Conservation (phyloP, 2,113 vertebrate species). For the Beaufortia kweichowensis region DNA sequence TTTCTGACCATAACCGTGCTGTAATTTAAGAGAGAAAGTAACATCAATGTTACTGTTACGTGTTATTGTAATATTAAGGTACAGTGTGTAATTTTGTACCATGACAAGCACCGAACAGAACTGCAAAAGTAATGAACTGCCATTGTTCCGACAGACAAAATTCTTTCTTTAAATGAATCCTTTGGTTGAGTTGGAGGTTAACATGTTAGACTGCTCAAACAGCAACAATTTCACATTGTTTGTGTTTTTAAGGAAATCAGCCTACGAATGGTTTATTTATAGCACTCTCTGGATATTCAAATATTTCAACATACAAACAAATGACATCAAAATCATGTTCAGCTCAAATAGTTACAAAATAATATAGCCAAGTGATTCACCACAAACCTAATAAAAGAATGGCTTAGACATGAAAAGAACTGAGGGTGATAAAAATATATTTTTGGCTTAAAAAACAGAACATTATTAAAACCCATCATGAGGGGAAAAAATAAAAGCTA, state of each 20-base stretch:
- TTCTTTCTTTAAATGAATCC: too few relatives aligned
- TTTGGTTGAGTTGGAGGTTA: too few relatives aligned
- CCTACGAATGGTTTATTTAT: background rate
- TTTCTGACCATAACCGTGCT: too few relatives aligned
- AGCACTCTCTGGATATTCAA: background rate
- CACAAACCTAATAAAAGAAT: constrained; percentile 9
- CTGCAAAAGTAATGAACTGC: too few relatives aligned
- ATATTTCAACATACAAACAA: background rate
- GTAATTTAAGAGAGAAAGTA: too few relatives aligned
- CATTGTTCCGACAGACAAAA: too few relatives aligned
- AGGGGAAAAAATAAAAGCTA: background rate
- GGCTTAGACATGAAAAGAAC: background rate
- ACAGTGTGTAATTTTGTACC: too few relatives aligned
- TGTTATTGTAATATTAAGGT: too few relatives aligned
- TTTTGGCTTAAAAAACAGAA: background rate
- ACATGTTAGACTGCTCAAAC: too few relatives aligned
- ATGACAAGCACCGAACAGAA: too few relatives aligned
- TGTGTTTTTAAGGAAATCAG: background rate
- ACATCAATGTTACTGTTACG: too few relatives aligned
- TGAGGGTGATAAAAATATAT: background rate
- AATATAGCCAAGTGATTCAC: background rate
- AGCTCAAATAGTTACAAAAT: background rate
- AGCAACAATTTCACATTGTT: too few relatives aligned
- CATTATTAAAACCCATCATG: background rate
- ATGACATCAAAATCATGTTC: background rate